Base-by-base conservation (phyloP, 2,888 invertebrate species). In the Macaria liturata region DNA sequence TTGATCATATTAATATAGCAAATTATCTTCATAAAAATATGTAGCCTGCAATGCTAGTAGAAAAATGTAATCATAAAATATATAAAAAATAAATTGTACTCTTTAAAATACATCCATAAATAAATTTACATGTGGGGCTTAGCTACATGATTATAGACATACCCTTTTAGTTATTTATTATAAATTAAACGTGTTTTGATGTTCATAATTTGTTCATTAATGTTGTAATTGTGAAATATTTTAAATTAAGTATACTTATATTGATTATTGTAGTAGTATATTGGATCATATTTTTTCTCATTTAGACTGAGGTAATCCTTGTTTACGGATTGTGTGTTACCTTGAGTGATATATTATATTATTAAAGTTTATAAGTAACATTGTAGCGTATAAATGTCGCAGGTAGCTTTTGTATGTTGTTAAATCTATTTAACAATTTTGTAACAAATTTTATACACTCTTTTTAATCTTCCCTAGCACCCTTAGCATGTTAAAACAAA, bases 361-460 rank as follows among this genome's bases (percentile, higher is more conserved):
- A 81, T 81, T 80, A 76, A 84, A 64, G 65, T 83, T 85, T 84
- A 20, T 20, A 88, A 80, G 83, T 86, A 83, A 80, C 66, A 80
- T 76, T 76, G 76, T 86, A 86, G 79, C 74, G 72, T 81, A 80
- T 81, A 82, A 54, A 74, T 71, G 72, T 80, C 75, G 84, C 78
- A 67, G 78, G 91, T 91, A 91, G 91, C 91, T 91, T 91, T 91
- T 91, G 91, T 91, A 91, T 91, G 83, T 86, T 89, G 88, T 88
- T 90, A 86, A 84, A 86, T 83, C 86, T 88, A 86, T 86, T 85
- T 83, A 81, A 87, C 83, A 86, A 84, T 90, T 91, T 90, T 91
- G 81, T 91, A 90, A 80, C 75, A 85, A 91, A 82, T 91, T 91
- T 91, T 91, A 88, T 91, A 91, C 91, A 91, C 91, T 90, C 84